A percentile compares a stretch with the other conserved stretches of the same genome.
Conservation (phyloP, 1,140 invertebrate species). For the Drosophila parvula region DNA sequence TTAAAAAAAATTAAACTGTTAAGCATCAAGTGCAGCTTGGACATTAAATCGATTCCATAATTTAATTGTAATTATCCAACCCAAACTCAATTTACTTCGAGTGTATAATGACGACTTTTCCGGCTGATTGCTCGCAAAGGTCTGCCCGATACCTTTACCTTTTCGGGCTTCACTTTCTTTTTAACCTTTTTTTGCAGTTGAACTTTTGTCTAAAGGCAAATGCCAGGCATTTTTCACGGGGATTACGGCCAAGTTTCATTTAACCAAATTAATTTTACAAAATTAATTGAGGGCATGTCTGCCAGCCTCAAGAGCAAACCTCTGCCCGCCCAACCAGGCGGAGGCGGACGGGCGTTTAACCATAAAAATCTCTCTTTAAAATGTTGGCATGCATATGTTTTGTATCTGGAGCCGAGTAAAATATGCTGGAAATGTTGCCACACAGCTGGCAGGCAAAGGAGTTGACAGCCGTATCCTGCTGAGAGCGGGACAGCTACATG, state of each 20-base stretch:
- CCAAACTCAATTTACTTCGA: background rate
- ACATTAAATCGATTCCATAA: too few species aligned
- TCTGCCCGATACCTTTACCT: conserved; percentile 33
- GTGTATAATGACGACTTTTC: conserved; percentile 43
- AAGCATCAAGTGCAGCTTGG: too few species aligned
- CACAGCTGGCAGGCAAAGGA: conserved; percentile 40
- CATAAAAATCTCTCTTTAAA: conserved; percentile 34
- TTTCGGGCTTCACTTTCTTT: conserved; percentile 40
- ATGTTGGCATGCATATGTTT: conserved; percentile 37
- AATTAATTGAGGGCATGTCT: conserved; percentile 37
- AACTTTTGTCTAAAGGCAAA: conserved; percentile 42
- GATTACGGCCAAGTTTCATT: conserved; percentile 56
- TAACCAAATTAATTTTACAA: conserved; percentile 73
- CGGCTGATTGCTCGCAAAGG: conserved; percentile 58
- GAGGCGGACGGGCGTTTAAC: conserved; percentile 14
- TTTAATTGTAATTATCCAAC: too few species aligned
- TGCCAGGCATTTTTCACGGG: conserved; percentile 32
- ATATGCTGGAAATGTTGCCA: conserved; percentile 50
- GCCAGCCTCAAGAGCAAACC: conserved; percentile 2
- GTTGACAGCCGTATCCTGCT: conserved; percentile 51
- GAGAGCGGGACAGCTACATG: conserved; percentile 24
- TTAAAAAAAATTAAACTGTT: too few species aligned
- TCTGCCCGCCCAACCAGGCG: too few species aligned
- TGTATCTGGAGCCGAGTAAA: conserved; percentile 26
- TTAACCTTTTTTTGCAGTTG: conserved; percentile 43